Evolutionary conservation across 35 echinoderm and acorn worm species (phyloP).

Genomic region (Ophioderma brevispina): DNA sequence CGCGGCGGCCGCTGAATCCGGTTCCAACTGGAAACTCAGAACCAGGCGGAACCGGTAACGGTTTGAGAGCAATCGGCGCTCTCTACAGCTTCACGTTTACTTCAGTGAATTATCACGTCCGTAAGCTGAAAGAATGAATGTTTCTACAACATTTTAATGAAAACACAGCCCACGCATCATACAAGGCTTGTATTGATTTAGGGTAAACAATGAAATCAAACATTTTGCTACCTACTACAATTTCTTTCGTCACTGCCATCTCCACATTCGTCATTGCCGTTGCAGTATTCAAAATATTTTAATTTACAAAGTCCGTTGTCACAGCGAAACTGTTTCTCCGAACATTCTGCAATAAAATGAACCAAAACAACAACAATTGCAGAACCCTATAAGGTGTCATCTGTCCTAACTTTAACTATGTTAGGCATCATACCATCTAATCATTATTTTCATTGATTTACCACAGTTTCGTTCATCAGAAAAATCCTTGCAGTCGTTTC

Average conservation of each 20-base stretch:
- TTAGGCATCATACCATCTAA: neutral
- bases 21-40: too few species aligned
- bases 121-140: too few species aligned
- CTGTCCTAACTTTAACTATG: neutral
- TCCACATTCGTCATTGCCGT: conserved; percentile 58
- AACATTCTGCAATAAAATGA: conserved; percentile 15
- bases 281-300: conserved; percentile 13
- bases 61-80: too few species aligned
- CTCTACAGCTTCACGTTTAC: too few species aligned
- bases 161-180: too few species aligned
- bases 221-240: conserved; percentile 54
- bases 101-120: too few species aligned
- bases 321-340: conserved; percentile 14
- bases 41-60: too few species aligned
- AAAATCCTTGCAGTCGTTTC: neutral
- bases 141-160: too few species aligned
- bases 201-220: neutral
- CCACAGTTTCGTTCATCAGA: conserved; percentile 27
- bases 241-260: conserved; percentile 60
- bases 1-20: too few species aligned
- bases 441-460: neutral
- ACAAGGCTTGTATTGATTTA: too few species aligned
- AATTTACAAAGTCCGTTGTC: conserved; percentile 37
- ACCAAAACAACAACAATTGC: neutral
- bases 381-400: neutral